Percentiles rank a stretch among this genome's conserved stretches.
Conservation (phyloP, 2,797 vertebrate species). For the Enteromius argenteus region DNA sequence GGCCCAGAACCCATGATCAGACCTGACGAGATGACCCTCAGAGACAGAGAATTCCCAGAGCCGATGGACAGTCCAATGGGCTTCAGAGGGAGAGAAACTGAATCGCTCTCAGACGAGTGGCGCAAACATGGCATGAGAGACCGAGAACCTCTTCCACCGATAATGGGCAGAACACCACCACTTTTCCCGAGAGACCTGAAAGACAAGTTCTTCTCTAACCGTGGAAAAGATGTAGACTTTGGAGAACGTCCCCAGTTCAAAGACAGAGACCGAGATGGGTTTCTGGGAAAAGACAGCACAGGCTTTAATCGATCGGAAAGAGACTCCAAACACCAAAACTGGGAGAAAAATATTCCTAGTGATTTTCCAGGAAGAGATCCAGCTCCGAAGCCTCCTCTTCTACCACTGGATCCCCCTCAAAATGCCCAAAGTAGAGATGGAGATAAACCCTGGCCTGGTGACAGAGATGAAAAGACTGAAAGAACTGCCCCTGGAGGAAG, state of each 20-base stretch:
- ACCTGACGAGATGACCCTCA: constrained; percentile 60
- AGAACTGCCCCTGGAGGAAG: constrained; percentile 62
- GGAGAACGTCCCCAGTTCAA: constrained; percentile 70
- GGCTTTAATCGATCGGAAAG: constrained; percentile 67
- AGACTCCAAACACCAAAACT: constrained; percentile 57
- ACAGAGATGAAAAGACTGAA: constrained; percentile 69
- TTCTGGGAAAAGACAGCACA: constrained; percentile 69
- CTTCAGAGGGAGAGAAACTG: constrained; percentile 78
- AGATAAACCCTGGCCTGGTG: constrained; percentile 76
- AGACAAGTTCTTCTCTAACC: constrained; percentile 78
- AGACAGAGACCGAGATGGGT: constrained; percentile 71
- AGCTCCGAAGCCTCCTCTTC: constrained; percentile 67
- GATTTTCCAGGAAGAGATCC: constrained; percentile 67
- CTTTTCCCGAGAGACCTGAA: constrained; percentile 71
- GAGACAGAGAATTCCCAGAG: constrained; percentile 70
- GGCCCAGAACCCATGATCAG: constrained; percentile 76
- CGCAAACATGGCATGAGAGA: constrained; percentile 83
- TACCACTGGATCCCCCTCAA: constrained; percentile 63
- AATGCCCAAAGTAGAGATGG: constrained; percentile 68
- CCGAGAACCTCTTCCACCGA: constrained; percentile 68
- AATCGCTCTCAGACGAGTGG: constrained; percentile 82
- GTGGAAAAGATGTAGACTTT: constrained; percentile 69
- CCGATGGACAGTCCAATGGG: constrained; percentile 69
- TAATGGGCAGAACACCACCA: constrained; percentile 71
- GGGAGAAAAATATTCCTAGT: constrained; percentile 62